Evolutionary conservation across 1,140 invertebrate genomes (phyloP).

Genomic region (Drosophila lini): DNA sequence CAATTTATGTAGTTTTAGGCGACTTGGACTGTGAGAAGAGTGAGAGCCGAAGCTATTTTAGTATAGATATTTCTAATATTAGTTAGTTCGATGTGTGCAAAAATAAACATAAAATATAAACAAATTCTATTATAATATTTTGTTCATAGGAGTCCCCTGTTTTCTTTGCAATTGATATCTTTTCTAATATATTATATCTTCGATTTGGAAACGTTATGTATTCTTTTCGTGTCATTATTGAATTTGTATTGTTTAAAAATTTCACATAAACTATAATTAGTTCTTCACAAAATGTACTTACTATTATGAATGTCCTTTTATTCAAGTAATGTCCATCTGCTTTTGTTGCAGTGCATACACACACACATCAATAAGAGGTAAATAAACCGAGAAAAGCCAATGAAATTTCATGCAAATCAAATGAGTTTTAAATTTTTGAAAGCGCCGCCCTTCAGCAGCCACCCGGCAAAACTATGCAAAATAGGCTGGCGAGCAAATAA

Average conservation of each 20-base stretch:
- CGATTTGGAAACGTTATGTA: no score
- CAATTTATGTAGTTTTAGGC: constrained; percentile 62
- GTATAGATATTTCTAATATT: background rate
- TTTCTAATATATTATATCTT: no score
- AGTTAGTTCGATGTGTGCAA: background rate
- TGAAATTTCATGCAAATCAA: constrained; percentile 79
- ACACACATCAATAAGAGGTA: constrained; percentile 48
- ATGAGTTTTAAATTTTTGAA: constrained; percentile 77
- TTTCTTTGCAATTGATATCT: background rate
- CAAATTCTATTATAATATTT: no score
- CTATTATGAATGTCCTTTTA: background rate
- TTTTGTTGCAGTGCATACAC: constrained; percentile 8
- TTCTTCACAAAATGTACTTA: background rate
- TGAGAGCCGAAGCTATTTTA: no score
- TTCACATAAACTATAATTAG: background rate
- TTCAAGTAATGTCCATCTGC: background rate
- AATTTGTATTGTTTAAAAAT: background rate
- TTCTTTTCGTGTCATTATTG: background rate
- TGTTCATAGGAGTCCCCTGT: background rate
- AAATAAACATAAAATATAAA: background rate
- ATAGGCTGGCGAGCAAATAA: constrained; percentile 47
- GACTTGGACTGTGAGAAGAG: constrained; percentile 5
- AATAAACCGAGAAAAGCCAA: constrained; percentile 53
- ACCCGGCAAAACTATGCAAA: constrained; percentile 55
- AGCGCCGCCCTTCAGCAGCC: constrained; percentile 27